A percentile compares a stretch with the other conserved stretches of the same genome.
These are phyloP conservation scores for Goniozus legneri DNA, from an alignment of 1,140 invertebrate species.

Conservation along the genomic window DNA sequence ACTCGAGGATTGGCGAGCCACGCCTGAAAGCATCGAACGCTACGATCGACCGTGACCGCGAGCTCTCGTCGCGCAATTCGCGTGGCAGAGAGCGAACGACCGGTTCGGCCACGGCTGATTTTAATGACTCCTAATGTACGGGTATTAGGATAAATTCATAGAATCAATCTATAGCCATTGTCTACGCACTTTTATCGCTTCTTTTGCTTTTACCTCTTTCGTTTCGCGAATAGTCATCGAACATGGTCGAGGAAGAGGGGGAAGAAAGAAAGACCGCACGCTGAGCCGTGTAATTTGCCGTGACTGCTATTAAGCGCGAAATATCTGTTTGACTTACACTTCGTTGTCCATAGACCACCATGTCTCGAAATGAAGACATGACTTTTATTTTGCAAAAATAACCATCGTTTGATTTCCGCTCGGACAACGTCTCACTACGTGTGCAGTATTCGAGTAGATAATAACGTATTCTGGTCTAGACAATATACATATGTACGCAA, in stretches of 20 bases:
- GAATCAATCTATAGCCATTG: slow-evolving; percentile 34
- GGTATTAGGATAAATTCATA: slow-evolving; percentile 34
- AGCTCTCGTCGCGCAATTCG: slow-evolving; percentile 8
- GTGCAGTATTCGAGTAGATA: too few relatives aligned
- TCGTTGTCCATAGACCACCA: too few relatives aligned
- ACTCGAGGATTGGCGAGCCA: too few relatives aligned
- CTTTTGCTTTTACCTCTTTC: slow-evolving; percentile 1
- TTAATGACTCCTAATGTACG: slow-evolving; percentile 26
- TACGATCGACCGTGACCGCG: too few relatives aligned
- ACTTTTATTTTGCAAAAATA: too few relatives aligned
- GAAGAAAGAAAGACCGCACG: slow-evolving; percentile 19
- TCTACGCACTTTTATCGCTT: slow-evolving; percentile 18
- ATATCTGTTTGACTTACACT: too few relatives aligned
- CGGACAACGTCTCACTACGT: too few relatives aligned
- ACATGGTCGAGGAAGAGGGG: slow-evolving; percentile 10
- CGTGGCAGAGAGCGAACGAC: slow-evolving; percentile 9
- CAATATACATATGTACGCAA: too few relatives aligned
- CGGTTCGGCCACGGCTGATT: slow-evolving; percentile 18
- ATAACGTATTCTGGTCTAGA: too few relatives aligned
- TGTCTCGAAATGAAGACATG: too few relatives aligned
- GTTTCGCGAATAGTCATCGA: slow-evolving; percentile 2
- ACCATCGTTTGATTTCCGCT: too few relatives aligned
- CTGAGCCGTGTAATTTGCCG: slow-evolving; percentile 30
- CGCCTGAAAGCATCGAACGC: too few relatives aligned
- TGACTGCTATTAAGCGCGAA: slow-evolving; percentile 24